Conservation (phyloP, 2,888 invertebrate species). For the Polydrusus pterygomalis region DNA sequence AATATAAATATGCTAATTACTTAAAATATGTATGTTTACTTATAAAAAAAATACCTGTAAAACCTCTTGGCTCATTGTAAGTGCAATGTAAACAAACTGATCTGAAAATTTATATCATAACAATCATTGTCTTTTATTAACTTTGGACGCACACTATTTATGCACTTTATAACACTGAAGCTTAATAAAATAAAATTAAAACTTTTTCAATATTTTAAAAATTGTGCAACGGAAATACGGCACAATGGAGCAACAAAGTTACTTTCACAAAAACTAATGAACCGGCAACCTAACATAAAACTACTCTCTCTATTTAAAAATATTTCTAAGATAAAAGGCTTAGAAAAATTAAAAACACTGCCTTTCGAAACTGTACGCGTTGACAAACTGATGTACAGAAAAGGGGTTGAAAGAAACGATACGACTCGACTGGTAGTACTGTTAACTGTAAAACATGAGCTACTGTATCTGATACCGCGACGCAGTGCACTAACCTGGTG, state of each 20-base stretch:
- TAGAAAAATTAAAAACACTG: neutral
- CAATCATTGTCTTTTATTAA: constrained; percentile 5
- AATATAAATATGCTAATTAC: constrained; percentile 4
- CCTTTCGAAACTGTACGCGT: neutral
- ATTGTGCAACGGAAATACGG: constrained; percentile 74
- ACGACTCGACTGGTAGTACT: constrained; percentile 25
- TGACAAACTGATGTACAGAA: neutral
- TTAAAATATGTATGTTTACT: neutral
- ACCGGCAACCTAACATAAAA: constrained; percentile 33
- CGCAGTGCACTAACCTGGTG: constrained; percentile 69
- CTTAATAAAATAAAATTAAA: constrained; percentile 73
- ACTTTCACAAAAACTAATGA: constrained; percentile 48
- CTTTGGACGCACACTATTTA: constrained; percentile 7
- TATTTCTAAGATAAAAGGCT: neutral
- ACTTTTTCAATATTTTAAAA: constrained; percentile 71
- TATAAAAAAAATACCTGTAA: constrained; percentile 39
- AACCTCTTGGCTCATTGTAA: constrained; percentile 50
- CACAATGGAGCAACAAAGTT: constrained; percentile 25
- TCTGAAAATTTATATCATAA: constrained; percentile 24
- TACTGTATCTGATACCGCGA: constrained; percentile 56
- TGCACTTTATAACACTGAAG: constrained; percentile 53
- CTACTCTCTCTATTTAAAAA: constrained; percentile 12
- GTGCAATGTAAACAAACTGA: constrained; percentile 17
- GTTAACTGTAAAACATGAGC: constrained; percentile 24
- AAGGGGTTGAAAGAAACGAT: no score